Evolutionary conservation across 2,113 vertebrate species (phyloP).

Genomic region (Eulemur rufifrons): DNA sequence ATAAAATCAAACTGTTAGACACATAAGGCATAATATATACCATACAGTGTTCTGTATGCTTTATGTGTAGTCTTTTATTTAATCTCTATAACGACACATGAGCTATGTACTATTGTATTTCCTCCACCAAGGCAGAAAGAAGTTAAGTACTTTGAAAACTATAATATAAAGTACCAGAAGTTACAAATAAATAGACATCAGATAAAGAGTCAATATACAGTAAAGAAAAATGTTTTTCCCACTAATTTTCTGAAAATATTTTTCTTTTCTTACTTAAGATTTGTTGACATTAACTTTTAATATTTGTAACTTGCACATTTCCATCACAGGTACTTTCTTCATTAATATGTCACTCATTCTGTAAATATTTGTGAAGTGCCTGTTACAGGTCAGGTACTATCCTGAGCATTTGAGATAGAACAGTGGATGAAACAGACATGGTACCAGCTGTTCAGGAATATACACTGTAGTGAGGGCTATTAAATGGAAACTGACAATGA

Average conservation of each 20-base stretch:
- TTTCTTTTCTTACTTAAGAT: not conserved
- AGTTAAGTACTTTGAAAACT: not conserved
- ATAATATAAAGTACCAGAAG: not conserved
- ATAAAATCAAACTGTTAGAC: not conserved
- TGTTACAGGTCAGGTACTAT: too few species aligned
- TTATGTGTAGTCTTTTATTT: not conserved
- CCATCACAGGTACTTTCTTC: not conserved
- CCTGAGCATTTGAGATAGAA: not conserved
- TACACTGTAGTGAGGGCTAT: not conserved
- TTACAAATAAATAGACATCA: not conserved
- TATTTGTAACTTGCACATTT: not conserved
- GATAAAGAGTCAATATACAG: not conserved
- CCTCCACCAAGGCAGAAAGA: not conserved
- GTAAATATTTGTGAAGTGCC: not conserved
- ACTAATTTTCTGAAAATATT: not conserved
- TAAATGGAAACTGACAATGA: too few species aligned
- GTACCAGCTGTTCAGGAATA: not conserved
- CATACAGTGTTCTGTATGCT: fast-evolving
- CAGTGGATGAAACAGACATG: not conserved
- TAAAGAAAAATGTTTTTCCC: not conserved
- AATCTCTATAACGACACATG: not conserved
- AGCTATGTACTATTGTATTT: not conserved
- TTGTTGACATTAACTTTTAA: not conserved
- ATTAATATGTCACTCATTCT: not conserved
- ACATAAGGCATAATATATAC: not conserved